A percentile compares a stretch with the other conserved stretches of the same genome.
Conservation (phyloP, 2,888 invertebrate species). For the Euplexia lucipara region DNA sequence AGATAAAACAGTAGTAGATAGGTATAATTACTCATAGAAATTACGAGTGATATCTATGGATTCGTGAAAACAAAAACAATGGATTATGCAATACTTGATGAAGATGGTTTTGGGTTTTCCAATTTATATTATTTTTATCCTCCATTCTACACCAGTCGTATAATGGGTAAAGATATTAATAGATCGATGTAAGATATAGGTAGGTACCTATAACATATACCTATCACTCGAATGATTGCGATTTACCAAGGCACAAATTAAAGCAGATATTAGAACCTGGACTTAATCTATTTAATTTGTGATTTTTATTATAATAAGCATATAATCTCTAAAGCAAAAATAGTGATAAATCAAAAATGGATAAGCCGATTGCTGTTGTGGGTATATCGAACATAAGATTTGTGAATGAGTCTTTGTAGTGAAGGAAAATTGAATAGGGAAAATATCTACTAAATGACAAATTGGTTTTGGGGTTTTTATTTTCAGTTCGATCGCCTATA, state of each 20-base stretch:
- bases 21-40: too few relatives aligned
- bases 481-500: too few relatives aligned
- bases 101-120: not conserved
- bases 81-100: not conserved
- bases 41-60: not conserved
- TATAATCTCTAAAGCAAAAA: slow-evolving; percentile 31
- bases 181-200: not conserved
- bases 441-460: too few relatives aligned
- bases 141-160: not conserved
- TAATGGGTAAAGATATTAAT: not conserved
- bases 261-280: slow-evolving; percentile 1
- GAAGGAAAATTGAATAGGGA: not conserved
- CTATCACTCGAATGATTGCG: too few relatives aligned
- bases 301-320: slow-evolving; percentile 33
- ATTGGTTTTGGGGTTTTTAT: too few relatives aligned
- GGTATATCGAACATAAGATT: not conserved
- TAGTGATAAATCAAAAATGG: slow-evolving; percentile 10
- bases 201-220: too few relatives aligned
- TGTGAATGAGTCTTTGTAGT: not conserved
- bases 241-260: slow-evolving; percentile 10
- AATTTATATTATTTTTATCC: slow-evolving; percentile 2
- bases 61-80: not conserved
- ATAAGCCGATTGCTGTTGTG: slow-evolving; percentile 15
- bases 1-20: too few relatives aligned
- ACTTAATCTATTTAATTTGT: slow-evolving; percentile 18